phyloP scores from a whole-genome alignment of 2,113 vertebrate species.

The Brienomyrus longianalis region DNA sequence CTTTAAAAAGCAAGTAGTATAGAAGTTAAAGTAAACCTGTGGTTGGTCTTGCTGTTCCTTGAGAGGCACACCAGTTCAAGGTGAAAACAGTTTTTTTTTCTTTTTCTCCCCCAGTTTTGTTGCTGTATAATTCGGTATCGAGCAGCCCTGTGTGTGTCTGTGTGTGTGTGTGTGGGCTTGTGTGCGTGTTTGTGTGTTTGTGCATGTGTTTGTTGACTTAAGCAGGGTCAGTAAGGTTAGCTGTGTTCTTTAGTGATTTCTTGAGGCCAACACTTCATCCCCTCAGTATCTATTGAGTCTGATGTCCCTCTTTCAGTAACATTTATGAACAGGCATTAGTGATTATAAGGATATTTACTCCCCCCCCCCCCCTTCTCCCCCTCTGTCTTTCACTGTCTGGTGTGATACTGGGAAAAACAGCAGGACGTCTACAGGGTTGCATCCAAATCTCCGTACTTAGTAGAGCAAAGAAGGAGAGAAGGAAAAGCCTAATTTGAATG shows the following conservation, averaged over 20 bases:
- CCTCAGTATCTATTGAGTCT: background rate
- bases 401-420: constrained; percentile 88
- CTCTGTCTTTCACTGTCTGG: constrained; percentile 64
- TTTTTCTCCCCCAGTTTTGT: constrained; percentile 13
- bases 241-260: background rate
- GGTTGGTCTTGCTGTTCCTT: constrained; percentile 91
- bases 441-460: constrained; percentile 10
- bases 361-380: constrained; percentile 37
- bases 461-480: background rate
- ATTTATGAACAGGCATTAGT: constrained; percentile 16
- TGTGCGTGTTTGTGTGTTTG: background rate
- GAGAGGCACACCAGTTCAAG: constrained; percentile 79
- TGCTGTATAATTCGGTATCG: background rate
- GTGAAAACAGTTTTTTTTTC: constrained; percentile 28
- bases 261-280: background rate
- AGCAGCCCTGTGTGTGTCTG: background rate
- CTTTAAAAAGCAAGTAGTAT: constrained; percentile 47
- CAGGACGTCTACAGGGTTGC: constrained; percentile 69
- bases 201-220: constrained; percentile 15
- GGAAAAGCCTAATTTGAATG: background rate
- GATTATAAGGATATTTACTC: background rate
- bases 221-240: constrained; percentile 11
- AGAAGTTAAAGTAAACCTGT: constrained; percentile 64
- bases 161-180: background rate
- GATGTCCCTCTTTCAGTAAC: background rate